Evolutionary conservation across 2,888 invertebrate genomes (phyloP), one percentile per base, ranked within the genome.

Genomic region (Sialis fuliginosa): DNA sequence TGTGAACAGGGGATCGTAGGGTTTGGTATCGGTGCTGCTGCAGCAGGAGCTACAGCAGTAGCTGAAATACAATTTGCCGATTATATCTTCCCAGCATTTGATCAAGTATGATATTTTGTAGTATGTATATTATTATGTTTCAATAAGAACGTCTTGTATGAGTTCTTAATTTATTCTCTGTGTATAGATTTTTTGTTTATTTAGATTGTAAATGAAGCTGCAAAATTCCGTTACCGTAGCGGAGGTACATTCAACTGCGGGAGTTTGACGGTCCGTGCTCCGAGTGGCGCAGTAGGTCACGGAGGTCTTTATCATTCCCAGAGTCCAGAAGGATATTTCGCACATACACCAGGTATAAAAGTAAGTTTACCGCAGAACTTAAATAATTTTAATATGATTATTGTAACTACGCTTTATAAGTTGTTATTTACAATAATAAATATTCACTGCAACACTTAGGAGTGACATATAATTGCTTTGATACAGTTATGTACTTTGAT

Each of bases 51-150:
- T 0, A 97, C 93, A 0, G 92, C 96, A 1, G 89, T 98, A 46
- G 97, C 96, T 0, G 98, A 98, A 70, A 95, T 98, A 61, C 98
- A 98, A 67, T 98, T 98, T 67, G 96, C 95, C 1, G 98, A 98
- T 68, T 98, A 98, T 60, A 98, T 98, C 54, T 95, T 87, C 62
- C 98, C 98, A 4, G 97, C 97, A 1, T 97, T 97, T 66, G 98
- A 98, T 70, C 97, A 97, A 76, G 88, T 90, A 55, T 37, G 22
- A 22, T 22, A 22, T 22, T 22, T 22, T 22, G 22, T 22, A 22
- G 22, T 22, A 22, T 22, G 22, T 22, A 22, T 22, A 22, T 22
- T 22, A 22, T 4, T 22, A 22, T 22, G 22, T 22, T 22, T 22
- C 22, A 22, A 22, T 22, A 22, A 22, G 22, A 22, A 22, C 22